A percentile compares a stretch with the other conserved stretches of the same genome.
Conservation (phyloP, 2,797 vertebrate species). For the Setipinna tenuifilis region DNA sequence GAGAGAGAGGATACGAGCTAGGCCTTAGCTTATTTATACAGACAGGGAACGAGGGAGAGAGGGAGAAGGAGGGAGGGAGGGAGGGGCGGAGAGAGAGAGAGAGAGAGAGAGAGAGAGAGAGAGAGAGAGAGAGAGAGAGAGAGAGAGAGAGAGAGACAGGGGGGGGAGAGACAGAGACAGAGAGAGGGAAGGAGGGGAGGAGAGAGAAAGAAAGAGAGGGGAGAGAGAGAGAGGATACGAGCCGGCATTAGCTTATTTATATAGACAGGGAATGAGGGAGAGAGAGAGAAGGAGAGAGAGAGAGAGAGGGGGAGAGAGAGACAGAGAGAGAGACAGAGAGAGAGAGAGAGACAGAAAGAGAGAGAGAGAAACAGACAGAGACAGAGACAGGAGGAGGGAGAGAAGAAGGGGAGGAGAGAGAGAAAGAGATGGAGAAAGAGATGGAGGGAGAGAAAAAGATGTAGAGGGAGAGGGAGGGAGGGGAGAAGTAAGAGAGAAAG, state of each 20-base stretch:
- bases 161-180: not conserved
- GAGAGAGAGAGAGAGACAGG: not conserved
- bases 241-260: no score
- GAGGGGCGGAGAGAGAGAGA: not conserved
- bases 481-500: not conserved
- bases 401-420: not conserved
- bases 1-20: no score
- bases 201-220: no score
- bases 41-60: no score
- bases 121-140: conserved; percentile 27
- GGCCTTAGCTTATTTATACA: no score
- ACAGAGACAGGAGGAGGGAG: no score
- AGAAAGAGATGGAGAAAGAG: not conserved
- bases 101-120: conserved; percentile 36
- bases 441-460: not conserved
- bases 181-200: not conserved
- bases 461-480: not conserved
- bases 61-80: conserved; percentile 34
- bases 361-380: no score
- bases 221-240: no score
- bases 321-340: not conserved
- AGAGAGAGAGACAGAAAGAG: no score
- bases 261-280: no score
- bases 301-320: no score
- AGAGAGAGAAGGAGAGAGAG: no score